These are phyloP conservation scores for Umimayanthus chanpuru DNA, from an alignment of 92 coral and sea anemone species.

Conservation along the genomic window DNA sequence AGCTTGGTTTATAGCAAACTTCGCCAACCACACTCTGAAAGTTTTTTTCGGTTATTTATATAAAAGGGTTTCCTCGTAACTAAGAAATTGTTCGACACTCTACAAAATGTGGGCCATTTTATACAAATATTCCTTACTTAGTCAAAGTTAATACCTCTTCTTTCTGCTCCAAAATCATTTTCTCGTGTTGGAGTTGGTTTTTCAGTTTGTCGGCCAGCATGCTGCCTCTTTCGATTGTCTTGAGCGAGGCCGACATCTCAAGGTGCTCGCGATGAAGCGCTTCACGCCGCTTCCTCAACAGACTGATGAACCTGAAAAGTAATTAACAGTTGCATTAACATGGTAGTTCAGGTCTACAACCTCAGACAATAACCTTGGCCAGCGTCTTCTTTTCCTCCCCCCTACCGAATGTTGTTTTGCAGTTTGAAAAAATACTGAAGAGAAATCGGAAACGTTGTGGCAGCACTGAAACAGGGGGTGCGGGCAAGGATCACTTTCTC, in stretches of 20 bases:
- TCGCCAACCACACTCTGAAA: neutral
- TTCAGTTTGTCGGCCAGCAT: constrained; percentile 91
- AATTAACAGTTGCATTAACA: neutral
- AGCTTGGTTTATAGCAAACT: too few species aligned
- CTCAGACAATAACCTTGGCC: too few species aligned
- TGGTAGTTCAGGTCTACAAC: neutral
- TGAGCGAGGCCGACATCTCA: constrained; percentile 87
- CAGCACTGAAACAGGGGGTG: too few species aligned
- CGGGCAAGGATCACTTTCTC: too few species aligned
- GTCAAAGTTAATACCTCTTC: constrained; percentile 70
- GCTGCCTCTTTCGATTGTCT: constrained; percentile 88
- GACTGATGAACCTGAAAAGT: constrained; percentile 70
- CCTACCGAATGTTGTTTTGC: too few species aligned
- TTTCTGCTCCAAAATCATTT: constrained; percentile 94
- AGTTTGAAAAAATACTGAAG: too few species aligned
- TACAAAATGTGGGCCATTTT: neutral
- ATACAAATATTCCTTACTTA: too few species aligned
- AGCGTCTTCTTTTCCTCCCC: too few species aligned
- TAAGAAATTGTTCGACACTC: neutral
- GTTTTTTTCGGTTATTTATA: too few species aligned
- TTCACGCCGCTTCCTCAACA: constrained; percentile 80
- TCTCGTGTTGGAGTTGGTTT: constrained; percentile 91
- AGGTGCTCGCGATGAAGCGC: constrained; percentile 77
- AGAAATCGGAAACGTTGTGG: too few species aligned
- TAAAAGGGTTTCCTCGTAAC: neutral